Evolutionary conservation across 2,797 vertebrate genomes (phyloP), one percentile per base, ranked within the genome.

Genomic region (Remorina albescens): DNA sequence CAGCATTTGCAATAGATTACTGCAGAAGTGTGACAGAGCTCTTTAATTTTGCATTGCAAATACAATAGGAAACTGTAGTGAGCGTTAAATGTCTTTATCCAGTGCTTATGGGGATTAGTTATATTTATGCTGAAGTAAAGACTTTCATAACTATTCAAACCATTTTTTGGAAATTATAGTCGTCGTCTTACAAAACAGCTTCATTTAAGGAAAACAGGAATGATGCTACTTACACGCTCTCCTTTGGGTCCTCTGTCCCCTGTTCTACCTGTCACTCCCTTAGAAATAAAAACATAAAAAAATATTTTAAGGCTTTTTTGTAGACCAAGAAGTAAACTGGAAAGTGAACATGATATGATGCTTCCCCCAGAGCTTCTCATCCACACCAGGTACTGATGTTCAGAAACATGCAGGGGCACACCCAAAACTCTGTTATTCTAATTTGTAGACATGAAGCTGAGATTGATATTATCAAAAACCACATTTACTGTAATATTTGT

Each of bases 221-320:
- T 21, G 37, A 54, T 10, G 51, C 30, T 58, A 86, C 95, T 94
- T 95, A 99, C 98, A 53, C 98, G 96, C 82, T 99, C 98, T 94
- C 98, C 98, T 95, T 99, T 99, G 82, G 98, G 95, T 57, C 98
- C 98, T 94, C 98, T 93, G 82, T 99, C 98, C 74, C 98, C 98
- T 23, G 93, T 68, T 86, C 93, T 95, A 65, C 98, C 98, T 71
- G 93, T 64, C 59, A 91, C 89, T 84, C 98, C 98, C 98, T 99
- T 83, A 32, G 36, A 36, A 67, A 75, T 19, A 47, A 32, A 69
- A 63, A 6, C 3, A 72, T 6, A 25, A 50, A 74, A 16, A 55
- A 10, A 8, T 25, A 26, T 67, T 67, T 75, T 21, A 62, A 57
- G 10, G 18, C 39, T 66, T 54, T 76, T 28, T 59, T 63, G 44